Percentiles rank a stretch among this genome's conserved stretches.
Conservation (phyloP, 1,140 invertebrate genomes). For the Monochamus saltuarius region DNA sequence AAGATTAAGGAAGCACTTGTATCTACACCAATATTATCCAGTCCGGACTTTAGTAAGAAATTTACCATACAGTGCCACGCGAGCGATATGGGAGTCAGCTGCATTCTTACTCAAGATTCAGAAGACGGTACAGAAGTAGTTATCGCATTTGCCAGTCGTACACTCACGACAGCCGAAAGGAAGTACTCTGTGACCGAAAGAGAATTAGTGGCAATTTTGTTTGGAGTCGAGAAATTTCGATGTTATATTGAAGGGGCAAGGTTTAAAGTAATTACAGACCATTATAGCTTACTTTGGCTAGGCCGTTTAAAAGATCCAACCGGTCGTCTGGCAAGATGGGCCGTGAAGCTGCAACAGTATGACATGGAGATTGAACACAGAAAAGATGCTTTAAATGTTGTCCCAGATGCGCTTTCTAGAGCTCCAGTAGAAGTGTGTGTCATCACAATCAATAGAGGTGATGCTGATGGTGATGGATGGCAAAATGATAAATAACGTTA, state of each 20-base stretch:
- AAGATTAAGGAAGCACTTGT: slow-evolving; percentile 5
- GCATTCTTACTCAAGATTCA: slow-evolving; percentile 1
- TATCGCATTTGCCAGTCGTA: slow-evolving; percentile 28
- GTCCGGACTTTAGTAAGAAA: not conserved
- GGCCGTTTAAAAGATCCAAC: slow-evolving; percentile 50
- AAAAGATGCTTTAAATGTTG: slow-evolving; percentile 43
- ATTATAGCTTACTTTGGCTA: slow-evolving; percentile 53
- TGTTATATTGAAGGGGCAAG: slow-evolving; percentile 50
- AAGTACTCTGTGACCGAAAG: slow-evolving; percentile 54
- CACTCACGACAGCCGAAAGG: slow-evolving; percentile 30
- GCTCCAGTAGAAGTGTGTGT: not conserved
- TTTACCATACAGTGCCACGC: slow-evolving; percentile 13
- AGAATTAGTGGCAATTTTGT: slow-evolving; percentile 54
- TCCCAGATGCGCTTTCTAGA: slow-evolving; percentile 43
- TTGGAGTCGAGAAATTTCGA: slow-evolving; percentile 50
- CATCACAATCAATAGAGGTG: not conserved
- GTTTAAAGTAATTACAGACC: slow-evolving; percentile 55
- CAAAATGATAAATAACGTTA: slow-evolving; percentile 12
- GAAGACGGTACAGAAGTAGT: slow-evolving; percentile 14
- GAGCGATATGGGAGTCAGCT: not conserved
- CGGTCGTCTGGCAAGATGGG: slow-evolving; percentile 53
- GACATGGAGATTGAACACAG: slow-evolving; percentile 47
- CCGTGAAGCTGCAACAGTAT: slow-evolving; percentile 44
- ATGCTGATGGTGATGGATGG: slow-evolving; percentile 12
- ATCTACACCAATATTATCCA: not conserved